Conservation (phyloP, 1,140 invertebrate species). For the Augochlora pura region DNA sequence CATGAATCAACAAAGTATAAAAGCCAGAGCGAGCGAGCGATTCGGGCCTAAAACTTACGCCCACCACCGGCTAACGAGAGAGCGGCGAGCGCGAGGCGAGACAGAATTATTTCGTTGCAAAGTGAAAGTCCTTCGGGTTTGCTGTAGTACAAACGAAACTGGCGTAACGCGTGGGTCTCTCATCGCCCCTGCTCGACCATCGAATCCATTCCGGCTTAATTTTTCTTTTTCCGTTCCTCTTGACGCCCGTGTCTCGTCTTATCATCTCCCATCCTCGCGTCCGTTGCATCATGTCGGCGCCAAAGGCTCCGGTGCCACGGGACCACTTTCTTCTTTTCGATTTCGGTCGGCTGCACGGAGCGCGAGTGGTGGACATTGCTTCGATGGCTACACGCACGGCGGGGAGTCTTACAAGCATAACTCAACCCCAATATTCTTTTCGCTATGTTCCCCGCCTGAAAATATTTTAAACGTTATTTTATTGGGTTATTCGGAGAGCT, state of each 20-base stretch:
- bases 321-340: background rate
- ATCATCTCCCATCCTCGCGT: no score
- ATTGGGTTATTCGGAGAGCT: no score
- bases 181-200: constrained; percentile 8
- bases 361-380: background rate
- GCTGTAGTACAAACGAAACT: constrained; percentile 35
- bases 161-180: constrained; percentile 36
- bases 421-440: no score
- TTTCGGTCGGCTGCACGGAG: background rate
- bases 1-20: constrained; percentile 69
- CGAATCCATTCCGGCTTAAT: constrained; percentile 12
- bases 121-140: constrained; percentile 68
- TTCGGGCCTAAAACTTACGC: constrained; percentile 67
- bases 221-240: background rate
- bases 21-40: constrained; percentile 43
- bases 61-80: constrained; percentile 60
- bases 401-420: no score
- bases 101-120: constrained; percentile 63
- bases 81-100: constrained; percentile 61
- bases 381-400: background rate
- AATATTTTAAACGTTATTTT: no score
- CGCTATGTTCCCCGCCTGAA: no score
- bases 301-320: no score
- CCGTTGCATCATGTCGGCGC: no score
- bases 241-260: no score